Evolutionary conservation across 2,888 invertebrate genomes (phyloP).

Genomic region (Smittia sp.): DNA sequence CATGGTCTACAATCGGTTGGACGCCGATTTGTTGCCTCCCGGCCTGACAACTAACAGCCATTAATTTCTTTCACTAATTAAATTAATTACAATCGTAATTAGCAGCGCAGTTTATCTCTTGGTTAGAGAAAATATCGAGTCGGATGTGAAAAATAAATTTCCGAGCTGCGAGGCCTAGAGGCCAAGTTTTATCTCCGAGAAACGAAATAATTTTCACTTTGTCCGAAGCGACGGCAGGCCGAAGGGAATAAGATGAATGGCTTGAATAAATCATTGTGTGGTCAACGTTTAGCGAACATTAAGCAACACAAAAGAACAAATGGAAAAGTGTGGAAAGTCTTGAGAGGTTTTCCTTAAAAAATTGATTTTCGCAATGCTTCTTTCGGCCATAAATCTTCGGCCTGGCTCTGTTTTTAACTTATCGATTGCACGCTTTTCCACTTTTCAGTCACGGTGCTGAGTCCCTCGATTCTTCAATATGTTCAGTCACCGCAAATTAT

Average conservation of each 20-base stretch:
- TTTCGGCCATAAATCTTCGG: conserved; percentile 28
- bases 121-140: not conserved
- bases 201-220: conserved; percentile 35
- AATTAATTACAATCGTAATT: conserved; percentile 32
- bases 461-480: conserved; percentile 5
- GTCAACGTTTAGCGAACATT: conserved; percentile 32
- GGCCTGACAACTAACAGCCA: not conserved
- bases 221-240: conserved; percentile 7
- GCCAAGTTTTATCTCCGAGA: not conserved
- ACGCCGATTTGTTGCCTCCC: too few species aligned
- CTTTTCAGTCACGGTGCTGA: not conserved
- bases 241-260: conserved; percentile 31
- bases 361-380: conserved; percentile 26
- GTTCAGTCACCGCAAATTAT: conserved; percentile 33
- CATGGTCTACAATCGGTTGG: too few species aligned
- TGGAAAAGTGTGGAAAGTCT: conserved; percentile 25
- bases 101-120: conserved; percentile 20
- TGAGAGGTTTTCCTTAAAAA: conserved; percentile 38
- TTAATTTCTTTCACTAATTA: conserved; percentile 16
- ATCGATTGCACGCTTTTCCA: conserved; percentile 21
- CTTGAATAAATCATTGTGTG: conserved; percentile 35
- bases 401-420: conserved; percentile 20
- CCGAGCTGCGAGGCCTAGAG: not conserved
- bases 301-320: conserved; percentile 20
- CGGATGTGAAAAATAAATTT: conserved; percentile 7